A percentile compares a stretch with the other conserved stretches of the same genome.
phyloP scores from a whole-genome alignment of 2,113 vertebrate genomes.

The Cyprinodon tularosa region DNA sequence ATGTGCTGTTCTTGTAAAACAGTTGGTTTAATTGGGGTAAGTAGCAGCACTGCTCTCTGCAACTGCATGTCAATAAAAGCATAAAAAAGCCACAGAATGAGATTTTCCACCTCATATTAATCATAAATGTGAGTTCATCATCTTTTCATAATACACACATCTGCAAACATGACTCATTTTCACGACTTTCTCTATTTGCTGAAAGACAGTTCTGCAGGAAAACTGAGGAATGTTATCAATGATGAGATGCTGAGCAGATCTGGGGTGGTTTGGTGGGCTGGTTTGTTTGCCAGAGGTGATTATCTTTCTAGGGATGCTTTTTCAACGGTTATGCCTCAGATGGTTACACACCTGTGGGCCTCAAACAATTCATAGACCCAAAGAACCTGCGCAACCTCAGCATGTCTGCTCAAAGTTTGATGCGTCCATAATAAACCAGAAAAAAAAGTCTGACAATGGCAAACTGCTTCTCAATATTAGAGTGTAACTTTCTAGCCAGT shows the following conservation, averaged over 20 bases:
- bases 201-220: not conserved
- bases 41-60: slow-evolving; percentile 9
- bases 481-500: too few species aligned
- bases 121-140: not conserved
- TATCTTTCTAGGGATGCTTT: slow-evolving; percentile 55
- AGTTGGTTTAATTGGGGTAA: slow-evolving; percentile 61
- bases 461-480: too few species aligned
- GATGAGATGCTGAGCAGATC: not conserved
- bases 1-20: slow-evolving; percentile 49
- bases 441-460: too few species aligned
- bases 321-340: slow-evolving; percentile 76
- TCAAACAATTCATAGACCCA: slow-evolving; percentile 31
- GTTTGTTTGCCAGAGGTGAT: slow-evolving; percentile 49
- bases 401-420: not conserved
- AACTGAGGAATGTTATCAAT: slow-evolving; percentile 8
- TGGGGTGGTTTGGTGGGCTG: slow-evolving; percentile 48
- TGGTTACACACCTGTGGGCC: slow-evolving; percentile 76
- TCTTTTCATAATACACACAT: not conserved
- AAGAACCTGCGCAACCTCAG: slow-evolving; percentile 50
- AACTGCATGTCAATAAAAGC: slow-evolving; percentile 13
- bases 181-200: not conserved
- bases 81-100: slow-evolving; percentile 41
- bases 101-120: slow-evolving; percentile 10
- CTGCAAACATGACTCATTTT: slow-evolving; percentile 11
- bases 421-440: not conserved